A percentile compares a stretch with the other conserved stretches of the same genome.
These are phyloP conservation scores for Philantomba maxwellii DNA, from an alignment of 2,113 vertebrate species.

Conservation along the genomic window DNA sequence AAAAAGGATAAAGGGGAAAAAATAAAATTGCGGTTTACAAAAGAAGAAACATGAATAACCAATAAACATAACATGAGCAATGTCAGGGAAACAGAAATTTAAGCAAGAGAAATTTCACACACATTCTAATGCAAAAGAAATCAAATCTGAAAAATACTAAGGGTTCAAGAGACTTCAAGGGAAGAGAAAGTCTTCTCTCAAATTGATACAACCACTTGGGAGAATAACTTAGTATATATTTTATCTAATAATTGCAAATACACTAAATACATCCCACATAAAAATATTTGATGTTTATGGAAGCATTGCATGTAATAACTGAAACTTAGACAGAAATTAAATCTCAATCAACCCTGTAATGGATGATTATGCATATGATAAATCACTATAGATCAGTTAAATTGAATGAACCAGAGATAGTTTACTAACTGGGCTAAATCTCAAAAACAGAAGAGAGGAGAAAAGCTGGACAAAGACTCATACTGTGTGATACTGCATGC, in stretches of 20 bases:
- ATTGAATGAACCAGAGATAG: not conserved
- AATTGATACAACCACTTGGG: not conserved
- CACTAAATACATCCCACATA: not conserved
- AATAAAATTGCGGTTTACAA: not conserved
- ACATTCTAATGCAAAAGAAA: not conserved
- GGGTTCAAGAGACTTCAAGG: not conserved
- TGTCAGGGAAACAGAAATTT: not conserved
- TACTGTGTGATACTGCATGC: not conserved
- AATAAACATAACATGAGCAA: not conserved
- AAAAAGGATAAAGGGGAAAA: not conserved
- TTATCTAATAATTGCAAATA: not conserved
- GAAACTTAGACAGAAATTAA: not conserved
- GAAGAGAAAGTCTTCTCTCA: not conserved
- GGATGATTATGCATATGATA: not conserved
- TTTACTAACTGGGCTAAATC: slow-evolving; percentile 7
- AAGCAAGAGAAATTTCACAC: not conserved
- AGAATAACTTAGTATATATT: not conserved
- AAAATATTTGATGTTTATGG: not conserved
- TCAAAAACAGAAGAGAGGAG: not conserved
- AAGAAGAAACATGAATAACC: not conserved
- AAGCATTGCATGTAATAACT: not conserved
- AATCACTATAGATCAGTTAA: not conserved
- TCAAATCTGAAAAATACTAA: not conserved
- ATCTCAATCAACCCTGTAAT: not conserved
- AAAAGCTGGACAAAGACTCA: not conserved